phyloP scores from a whole-genome alignment of 2,113 vertebrate species.

The Aplodontia rufa region DNA sequence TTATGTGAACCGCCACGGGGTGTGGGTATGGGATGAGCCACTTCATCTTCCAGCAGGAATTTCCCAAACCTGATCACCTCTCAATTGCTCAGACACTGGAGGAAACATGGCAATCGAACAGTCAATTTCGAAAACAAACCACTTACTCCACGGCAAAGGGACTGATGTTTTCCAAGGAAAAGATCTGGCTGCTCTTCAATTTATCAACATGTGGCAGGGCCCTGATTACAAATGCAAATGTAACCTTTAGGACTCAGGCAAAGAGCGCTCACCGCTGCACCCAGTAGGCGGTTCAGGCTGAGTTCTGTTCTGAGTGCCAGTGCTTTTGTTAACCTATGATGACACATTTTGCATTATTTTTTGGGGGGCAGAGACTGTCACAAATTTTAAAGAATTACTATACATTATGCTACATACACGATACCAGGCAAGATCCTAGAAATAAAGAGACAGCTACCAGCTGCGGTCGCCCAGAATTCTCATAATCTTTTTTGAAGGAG shows the following conservation, averaged over 20 bases:
- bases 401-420: neutral
- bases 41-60: neutral
- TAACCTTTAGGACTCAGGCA: slow-evolving; percentile 4
- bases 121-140: neutral
- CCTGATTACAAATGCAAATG: slow-evolving; percentile 48
- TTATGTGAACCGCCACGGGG: neutral
- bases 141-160: neutral
- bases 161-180: slow-evolving; percentile 1
- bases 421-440: neutral
- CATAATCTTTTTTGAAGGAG: neutral
- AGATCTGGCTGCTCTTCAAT: neutral
- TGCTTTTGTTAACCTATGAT: neutral
- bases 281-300: neutral
- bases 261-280: neutral
- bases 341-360: neutral
- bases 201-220: slow-evolving; percentile 36
- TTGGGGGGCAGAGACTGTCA: neutral
- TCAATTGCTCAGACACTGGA: neutral
- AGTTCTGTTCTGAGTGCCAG: neutral
- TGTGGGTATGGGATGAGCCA: neutral
- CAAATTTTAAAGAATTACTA: neutral
- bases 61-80: neutral
- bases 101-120: neutral
- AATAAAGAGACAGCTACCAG: neutral
- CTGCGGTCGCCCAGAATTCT: neutral